A percentile compares a stretch with the other conserved stretches of the same genome.
These are phyloP conservation scores for Pocillopora verrucosa DNA, from an alignment of 64 coral and sea anemone genomes.

Conservation along the genomic window DNA sequence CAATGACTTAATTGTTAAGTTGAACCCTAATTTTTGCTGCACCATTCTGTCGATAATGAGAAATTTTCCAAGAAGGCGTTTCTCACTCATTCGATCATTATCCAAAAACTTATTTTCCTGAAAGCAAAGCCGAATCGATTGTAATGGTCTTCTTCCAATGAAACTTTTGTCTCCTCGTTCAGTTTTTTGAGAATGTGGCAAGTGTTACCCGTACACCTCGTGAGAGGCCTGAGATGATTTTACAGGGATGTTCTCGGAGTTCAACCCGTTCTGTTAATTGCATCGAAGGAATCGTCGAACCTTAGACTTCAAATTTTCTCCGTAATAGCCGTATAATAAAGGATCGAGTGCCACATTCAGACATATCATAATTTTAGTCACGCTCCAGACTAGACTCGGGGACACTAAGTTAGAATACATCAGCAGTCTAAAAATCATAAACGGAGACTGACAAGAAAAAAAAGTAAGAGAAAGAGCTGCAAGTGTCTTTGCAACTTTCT, in stretches of 20 bases:
- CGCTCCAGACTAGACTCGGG: conserved; percentile 4
- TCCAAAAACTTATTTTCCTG: too few species aligned
- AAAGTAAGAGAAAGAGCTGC: neutral
- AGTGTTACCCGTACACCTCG: neutral
- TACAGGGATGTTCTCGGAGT: neutral
- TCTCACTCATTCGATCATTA: too few species aligned
- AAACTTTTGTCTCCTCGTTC: neutral
- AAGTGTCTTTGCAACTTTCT: conserved; percentile 15
- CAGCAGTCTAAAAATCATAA: conserved; percentile 13
- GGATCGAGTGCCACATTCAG: conserved; percentile 20
- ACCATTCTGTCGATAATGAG: neutral
- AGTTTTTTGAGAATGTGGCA: neutral
- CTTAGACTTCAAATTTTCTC: neutral
- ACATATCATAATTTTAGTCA: conserved; percentile 6
- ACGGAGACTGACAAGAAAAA: neutral
- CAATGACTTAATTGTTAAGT: too few species aligned
- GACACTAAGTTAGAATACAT: conserved; percentile 14
- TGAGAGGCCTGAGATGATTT: neutral
- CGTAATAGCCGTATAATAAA: conserved; percentile 18
- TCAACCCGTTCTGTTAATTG: neutral
- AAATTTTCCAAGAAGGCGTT: too few species aligned
- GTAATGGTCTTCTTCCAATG: neutral
- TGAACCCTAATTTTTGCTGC: too few species aligned
- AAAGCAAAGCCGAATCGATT: neutral
- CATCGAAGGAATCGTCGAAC: neutral